These are phyloP conservation scores for Atta cephalotes DNA, from an alignment of 1,140 invertebrate species.

Conservation along the genomic window DNA sequence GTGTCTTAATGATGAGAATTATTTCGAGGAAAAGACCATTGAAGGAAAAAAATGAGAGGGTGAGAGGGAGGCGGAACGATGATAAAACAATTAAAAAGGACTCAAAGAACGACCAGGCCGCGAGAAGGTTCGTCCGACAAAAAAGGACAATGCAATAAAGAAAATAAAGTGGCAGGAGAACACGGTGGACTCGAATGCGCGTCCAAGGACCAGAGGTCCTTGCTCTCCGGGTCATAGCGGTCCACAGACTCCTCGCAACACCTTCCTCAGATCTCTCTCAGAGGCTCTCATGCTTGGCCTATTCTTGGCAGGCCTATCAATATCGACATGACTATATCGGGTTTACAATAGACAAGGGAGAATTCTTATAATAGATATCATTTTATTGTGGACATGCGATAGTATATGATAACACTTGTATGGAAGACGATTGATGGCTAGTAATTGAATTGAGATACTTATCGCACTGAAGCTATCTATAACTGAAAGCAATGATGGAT, in stretches of 20 bases:
- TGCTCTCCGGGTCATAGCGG: conserved; percentile 81
- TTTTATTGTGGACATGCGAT: not conserved
- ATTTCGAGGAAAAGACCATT: conserved; percentile 63
- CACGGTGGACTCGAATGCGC: conserved; percentile 75
- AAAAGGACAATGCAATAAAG: conserved; percentile 66
- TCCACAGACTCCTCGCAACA: conserved; percentile 77
- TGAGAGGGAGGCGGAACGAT: conserved; percentile 46
- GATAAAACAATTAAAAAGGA: conserved; percentile 82
- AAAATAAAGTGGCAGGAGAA: conserved; percentile 71
- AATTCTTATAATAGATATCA: conserved; percentile 13
- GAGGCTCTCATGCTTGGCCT: conserved; percentile 73
- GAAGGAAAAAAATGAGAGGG: conserved; percentile 61
- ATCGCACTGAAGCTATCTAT: not conserved
- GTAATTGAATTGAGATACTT: not conserved
- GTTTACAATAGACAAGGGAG: conserved; percentile 5
- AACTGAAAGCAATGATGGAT: not conserved
- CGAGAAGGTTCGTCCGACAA: conserved; percentile 66
- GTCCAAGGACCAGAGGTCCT: conserved; percentile 84
- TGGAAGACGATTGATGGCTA: not conserved
- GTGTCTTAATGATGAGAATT: conserved; percentile 79
- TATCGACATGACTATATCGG: conserved; percentile 3
- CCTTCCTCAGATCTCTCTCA: conserved; percentile 69
- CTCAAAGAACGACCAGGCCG: conserved; percentile 68
- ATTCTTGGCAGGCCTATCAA: conserved; percentile 39
- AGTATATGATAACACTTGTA: conserved; percentile 11